Evolutionary conservation across 2,113 vertebrate genomes (phyloP).

Genomic region (Rallus limicola): DNA sequence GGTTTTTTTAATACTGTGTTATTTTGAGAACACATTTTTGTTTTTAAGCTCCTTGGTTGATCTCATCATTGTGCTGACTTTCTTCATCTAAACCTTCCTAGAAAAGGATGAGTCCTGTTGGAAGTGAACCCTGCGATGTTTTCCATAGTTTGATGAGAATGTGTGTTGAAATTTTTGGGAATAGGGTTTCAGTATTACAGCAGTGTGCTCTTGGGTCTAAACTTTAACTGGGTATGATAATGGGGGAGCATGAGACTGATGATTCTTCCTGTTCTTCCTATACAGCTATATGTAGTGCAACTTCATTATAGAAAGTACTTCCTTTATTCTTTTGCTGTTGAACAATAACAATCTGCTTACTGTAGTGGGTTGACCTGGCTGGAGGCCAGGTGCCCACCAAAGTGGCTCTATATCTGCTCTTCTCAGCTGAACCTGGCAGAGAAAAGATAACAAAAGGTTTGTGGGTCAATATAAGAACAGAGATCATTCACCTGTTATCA

Average conservation of each 20-base stretch:
- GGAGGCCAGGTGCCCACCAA: too few species aligned
- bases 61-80: neutral
- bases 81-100: neutral
- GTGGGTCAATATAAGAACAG: too few species aligned
- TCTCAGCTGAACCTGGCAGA: too few species aligned
- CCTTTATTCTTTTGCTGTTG: neutral
- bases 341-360: neutral
- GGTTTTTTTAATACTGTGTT: neutral
- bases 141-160: neutral
- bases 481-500: too few species aligned
- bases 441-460: too few species aligned
- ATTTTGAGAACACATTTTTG: neutral
- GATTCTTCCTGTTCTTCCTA: fast-evolving
- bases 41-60: neutral
- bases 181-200: neutral
- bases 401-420: too few species aligned
- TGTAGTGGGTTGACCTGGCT: too few species aligned
- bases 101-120: neutral
- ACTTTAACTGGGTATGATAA: neutral
- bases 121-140: neutral
- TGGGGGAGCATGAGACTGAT: neutral
- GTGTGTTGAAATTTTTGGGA: neutral
- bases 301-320: neutral
- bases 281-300: neutral
- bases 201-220: neutral